Conservation (phyloP, 2,797 vertebrate genomes). For the Semaprochilodus insignis region DNA sequence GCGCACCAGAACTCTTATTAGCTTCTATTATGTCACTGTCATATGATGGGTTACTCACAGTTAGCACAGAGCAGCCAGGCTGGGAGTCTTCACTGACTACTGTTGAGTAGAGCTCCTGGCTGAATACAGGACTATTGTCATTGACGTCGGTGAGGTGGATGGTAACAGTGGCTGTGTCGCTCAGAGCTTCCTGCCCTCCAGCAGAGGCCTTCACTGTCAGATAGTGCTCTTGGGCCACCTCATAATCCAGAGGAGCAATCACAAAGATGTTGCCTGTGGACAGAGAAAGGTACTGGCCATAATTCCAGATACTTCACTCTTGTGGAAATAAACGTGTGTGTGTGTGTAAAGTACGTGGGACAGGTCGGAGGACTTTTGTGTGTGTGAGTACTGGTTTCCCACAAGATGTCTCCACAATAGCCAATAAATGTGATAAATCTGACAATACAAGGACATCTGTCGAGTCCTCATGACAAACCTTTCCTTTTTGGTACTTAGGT, state of each 20-base stretch:
- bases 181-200: slow-evolving; percentile 80
- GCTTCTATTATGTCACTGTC: not conserved
- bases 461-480: not conserved
- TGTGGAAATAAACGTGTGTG: not conserved
- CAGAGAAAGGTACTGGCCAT: not conserved
- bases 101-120: slow-evolving; percentile 82
- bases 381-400: not conserved
- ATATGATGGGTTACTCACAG: slow-evolving; percentile 64
- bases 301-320: not conserved
- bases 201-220: slow-evolving; percentile 84
- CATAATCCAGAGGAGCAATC: slow-evolving; percentile 84
- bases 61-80: slow-evolving; percentile 78
- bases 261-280: slow-evolving; percentile 82
- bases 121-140: slow-evolving; percentile 84
- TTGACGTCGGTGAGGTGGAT: slow-evolving; percentile 86
- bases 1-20: not conserved
- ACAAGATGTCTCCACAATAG: not conserved
- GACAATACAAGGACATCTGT: not conserved
- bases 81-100: slow-evolving; percentile 82
- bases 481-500: not conserved
- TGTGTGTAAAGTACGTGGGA: too few relatives aligned
- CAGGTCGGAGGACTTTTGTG: not conserved
- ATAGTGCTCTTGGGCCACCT: slow-evolving; percentile 82
- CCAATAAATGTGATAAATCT: not conserved
- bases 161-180: slow-evolving; percentile 83